These are phyloP conservation scores for Halictus ligatus DNA, from an alignment of 2,888 invertebrate species.

Conservation along the genomic window DNA sequence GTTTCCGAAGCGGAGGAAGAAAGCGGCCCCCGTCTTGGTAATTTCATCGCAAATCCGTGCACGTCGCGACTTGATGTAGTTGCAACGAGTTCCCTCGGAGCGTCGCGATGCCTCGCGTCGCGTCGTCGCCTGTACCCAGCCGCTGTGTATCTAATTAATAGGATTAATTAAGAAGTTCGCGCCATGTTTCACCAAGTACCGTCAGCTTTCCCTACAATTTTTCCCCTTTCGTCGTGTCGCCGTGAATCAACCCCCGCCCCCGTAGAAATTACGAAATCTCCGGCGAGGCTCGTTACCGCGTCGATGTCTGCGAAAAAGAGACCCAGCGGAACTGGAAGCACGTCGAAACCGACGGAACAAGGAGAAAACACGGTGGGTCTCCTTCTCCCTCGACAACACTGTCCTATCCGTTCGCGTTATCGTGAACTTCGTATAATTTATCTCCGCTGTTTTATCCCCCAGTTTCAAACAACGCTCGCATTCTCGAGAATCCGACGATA, in stretches of 20 bases:
- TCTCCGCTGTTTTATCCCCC: too few species aligned
- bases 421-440: neutral
- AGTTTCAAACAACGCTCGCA: too few species aligned
- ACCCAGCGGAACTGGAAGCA: neutral
- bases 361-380: too few species aligned
- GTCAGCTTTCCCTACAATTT: constrained; percentile 61
- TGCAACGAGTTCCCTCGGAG: constrained; percentile 37
- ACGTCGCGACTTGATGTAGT: constrained; percentile 42
- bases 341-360: neutral
- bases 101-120: constrained; percentile 24
- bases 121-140: constrained; percentile 45
- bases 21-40: neutral
- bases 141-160: constrained; percentile 75
- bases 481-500: too few species aligned
- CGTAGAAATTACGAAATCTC: constrained; percentile 41
- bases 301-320: neutral
- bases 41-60: constrained; percentile 36
- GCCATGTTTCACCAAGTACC: constrained; percentile 43
- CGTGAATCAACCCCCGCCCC: constrained; percentile 31
- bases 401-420: neutral
- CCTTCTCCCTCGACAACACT: neutral
- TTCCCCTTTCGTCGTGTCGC: constrained; percentile 56
- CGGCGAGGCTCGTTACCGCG: neutral
- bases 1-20: neutral
- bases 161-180: constrained; percentile 77